A percentile compares a stretch with the other conserved stretches of the same genome.
phyloP scores from a whole-genome alignment of 1,140 invertebrate species.

The Drosophila funebris region DNA sequence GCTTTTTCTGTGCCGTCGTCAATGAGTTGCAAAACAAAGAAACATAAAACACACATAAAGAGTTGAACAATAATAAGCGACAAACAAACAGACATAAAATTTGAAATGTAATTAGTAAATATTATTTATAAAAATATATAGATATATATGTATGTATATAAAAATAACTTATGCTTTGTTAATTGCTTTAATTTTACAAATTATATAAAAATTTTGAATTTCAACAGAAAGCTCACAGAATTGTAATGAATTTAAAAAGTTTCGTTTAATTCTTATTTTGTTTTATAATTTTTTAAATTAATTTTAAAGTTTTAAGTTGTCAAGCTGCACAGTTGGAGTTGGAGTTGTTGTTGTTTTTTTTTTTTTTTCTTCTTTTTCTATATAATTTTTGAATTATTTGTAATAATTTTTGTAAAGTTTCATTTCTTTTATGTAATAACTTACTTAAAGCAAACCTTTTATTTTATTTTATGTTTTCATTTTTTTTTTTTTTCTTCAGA shows the following conservation, averaged over 20 bases:
- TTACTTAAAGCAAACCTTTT: constrained; percentile 74
- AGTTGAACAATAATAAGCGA: constrained; percentile 49
- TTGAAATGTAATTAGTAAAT: constrained; percentile 29
- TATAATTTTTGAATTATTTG: constrained; percentile 68
- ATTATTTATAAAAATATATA: constrained; percentile 28
- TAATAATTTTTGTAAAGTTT: constrained; percentile 73
- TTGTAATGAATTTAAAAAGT: constrained; percentile 19
- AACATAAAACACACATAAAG: constrained; percentile 42
- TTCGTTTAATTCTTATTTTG: too few relatives aligned
- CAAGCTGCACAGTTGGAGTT: constrained; percentile 43
- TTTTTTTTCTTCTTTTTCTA: too few relatives aligned
- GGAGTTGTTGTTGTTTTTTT: too few relatives aligned
- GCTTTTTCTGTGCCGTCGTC: constrained; percentile 51
- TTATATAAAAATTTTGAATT: constrained; percentile 59
- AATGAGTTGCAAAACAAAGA: constrained; percentile 71
- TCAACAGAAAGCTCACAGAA: constrained; percentile 65
- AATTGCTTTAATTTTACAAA: constrained; percentile 44
- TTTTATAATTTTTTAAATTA: constrained; percentile 72
- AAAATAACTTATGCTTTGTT: constrained; percentile 54
- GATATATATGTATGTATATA: constrained; percentile 16
- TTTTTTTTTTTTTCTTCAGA: constrained; percentile 39
- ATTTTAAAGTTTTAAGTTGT: constrained; percentile 75
- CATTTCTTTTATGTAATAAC: constrained; percentile 42
- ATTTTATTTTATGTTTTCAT: constrained; percentile 27
- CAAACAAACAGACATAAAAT: constrained; percentile 55